Evolutionary conservation across 2,888 invertebrate species (phyloP).

Genomic region (Dermolepida albohirtum): DNA sequence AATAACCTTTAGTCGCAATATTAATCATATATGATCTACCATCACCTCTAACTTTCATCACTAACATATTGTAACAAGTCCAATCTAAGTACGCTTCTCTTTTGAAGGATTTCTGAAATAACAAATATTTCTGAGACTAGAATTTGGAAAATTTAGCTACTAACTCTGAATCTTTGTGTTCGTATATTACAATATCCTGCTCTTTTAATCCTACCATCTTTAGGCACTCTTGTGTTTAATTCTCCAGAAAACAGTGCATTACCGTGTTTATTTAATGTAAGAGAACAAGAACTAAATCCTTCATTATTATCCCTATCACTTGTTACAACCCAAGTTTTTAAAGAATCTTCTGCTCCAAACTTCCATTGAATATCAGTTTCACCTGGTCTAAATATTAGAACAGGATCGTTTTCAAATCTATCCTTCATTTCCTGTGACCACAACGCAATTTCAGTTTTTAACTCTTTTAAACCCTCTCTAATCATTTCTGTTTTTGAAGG

Average conservation of each 20-base stretch:
- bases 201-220: conserved; percentile 82
- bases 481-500: conserved; percentile 69
- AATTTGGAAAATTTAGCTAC: conserved; percentile 44
- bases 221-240: conserved; percentile 77
- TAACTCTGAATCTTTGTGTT: conserved; percentile 75
- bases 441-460: conserved; percentile 75
- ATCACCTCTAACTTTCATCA: conserved; percentile 90
- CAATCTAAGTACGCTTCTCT: conserved; percentile 79
- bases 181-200: conserved; percentile 88
- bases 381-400: conserved; percentile 68
- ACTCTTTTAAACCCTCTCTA: conserved; percentile 73
- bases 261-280: conserved; percentile 76
- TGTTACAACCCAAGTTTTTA: conserved; percentile 80
- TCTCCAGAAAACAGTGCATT: conserved; percentile 80
- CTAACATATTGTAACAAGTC: conserved; percentile 79
- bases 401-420: conserved; percentile 72
- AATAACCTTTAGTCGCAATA: conserved; percentile 79
- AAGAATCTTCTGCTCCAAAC: conserved; percentile 72
- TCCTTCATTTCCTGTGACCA: conserved; percentile 78
- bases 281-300: conserved; percentile 78
- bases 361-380: conserved; percentile 82
- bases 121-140: conserved; percentile 23
- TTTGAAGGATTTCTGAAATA: conserved; percentile 82
- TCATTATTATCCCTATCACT: conserved; percentile 85
- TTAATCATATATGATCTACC: conserved; percentile 91